Conservation (phyloP, 2,888 invertebrate genomes). For the Corbicula japonica region DNA sequence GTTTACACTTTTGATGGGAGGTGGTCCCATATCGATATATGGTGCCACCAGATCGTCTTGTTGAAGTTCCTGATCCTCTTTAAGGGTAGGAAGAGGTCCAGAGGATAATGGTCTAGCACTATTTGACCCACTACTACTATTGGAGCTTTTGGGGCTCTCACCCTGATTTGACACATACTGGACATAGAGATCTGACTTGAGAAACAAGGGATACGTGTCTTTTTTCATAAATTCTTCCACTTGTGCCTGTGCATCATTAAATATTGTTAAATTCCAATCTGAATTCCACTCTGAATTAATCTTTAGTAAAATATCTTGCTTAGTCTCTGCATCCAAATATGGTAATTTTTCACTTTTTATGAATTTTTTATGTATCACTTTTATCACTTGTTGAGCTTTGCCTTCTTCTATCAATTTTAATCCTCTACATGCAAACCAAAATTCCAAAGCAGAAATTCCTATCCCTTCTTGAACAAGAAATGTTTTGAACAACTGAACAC, state of each 20-base stretch:
- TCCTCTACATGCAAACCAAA: constrained; percentile 93
- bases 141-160: constrained; percentile 84
- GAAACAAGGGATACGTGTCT: constrained; percentile 96
- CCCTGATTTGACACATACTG: constrained; percentile 85
- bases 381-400: constrained; percentile 84
- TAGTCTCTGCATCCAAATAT: constrained; percentile 93
- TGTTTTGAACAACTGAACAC: constrained; percentile 93
- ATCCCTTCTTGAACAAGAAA: constrained; percentile 86
- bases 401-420: constrained; percentile 88
- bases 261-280: constrained; percentile 91
- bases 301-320: constrained; percentile 89
- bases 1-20: constrained; percentile 52
- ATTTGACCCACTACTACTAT: constrained; percentile 83
- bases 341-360: constrained; percentile 91
- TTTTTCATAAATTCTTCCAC: constrained; percentile 94
- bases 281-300: constrained; percentile 67
- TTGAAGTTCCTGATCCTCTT: constrained; percentile 93
- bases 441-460: constrained; percentile 87
- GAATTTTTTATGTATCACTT: constrained; percentile 87
- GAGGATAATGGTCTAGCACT: constrained; percentile 81
- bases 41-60: constrained; percentile 59
- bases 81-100: constrained; percentile 91
- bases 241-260: constrained; percentile 94
- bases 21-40: constrained; percentile 57
- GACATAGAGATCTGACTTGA: constrained; percentile 96